Conservation (phyloP, 2,888 invertebrate species). For the Hypena proboscidalis region DNA sequence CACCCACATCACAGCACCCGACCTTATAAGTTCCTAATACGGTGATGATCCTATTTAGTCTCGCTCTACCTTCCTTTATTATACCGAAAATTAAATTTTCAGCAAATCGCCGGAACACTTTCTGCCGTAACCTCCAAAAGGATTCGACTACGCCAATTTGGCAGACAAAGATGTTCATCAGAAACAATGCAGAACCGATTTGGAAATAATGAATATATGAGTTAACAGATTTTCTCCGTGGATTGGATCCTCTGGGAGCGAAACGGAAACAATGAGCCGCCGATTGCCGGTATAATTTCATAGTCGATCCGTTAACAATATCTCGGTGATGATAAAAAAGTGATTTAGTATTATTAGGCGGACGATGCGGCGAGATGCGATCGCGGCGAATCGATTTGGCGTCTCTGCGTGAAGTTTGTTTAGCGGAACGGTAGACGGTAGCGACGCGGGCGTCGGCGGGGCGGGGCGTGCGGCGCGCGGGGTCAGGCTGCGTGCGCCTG, state of each 20-base stretch:
- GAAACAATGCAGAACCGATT: conserved; percentile 81
- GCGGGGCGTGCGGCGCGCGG: conserved; percentile 20
- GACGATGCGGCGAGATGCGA: conserved; percentile 71
- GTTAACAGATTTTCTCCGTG: conserved; percentile 66
- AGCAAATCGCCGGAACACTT: conserved; percentile 61
- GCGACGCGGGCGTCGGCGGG: conserved; percentile 31
- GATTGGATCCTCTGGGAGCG: conserved; percentile 64
- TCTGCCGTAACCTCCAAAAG: conserved; percentile 54
- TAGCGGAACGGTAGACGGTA: conserved; percentile 79
- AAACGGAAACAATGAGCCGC: conserved; percentile 69
- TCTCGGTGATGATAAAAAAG: conserved; percentile 71
- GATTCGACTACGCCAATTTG: conserved; percentile 66
- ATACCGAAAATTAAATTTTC: conserved; percentile 70
- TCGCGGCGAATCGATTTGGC: conserved; percentile 77
- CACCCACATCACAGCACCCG: conserved; percentile 45
- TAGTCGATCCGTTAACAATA: conserved; percentile 78
- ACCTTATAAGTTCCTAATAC: conserved; percentile 51
- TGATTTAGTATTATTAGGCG: conserved; percentile 75
- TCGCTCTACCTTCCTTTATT: conserved; percentile 58
- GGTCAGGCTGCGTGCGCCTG: conserved; percentile 57
- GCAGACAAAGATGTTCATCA: conserved; percentile 79
- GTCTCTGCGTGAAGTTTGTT: conserved; percentile 82
- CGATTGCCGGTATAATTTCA: conserved; percentile 74
- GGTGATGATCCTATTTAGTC: conserved; percentile 60
- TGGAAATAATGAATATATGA: conserved; percentile 68